Conservation (phyloP, 2,888 invertebrate species). For the Macaria notata region DNA sequence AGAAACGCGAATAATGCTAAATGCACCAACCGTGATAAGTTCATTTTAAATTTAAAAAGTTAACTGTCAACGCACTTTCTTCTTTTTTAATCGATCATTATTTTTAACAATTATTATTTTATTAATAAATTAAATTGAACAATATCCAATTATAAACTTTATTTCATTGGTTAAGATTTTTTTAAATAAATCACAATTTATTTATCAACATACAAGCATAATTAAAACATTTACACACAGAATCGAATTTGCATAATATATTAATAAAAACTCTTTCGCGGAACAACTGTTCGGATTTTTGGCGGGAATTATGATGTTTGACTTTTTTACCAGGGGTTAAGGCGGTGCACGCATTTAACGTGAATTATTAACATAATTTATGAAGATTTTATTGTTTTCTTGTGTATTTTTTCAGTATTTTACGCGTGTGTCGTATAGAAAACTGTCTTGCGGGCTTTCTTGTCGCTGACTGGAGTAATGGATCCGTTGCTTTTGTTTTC, state of each 20-base stretch:
- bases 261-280: constrained; percentile 4
- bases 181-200: too few relatives aligned
- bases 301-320: constrained; percentile 12
- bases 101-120: too few relatives aligned
- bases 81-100: too few relatives aligned
- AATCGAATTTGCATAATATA: constrained; percentile 10
- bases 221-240: not conserved
- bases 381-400: constrained; percentile 2
- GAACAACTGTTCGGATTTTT: not conserved
- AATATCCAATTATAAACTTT: not conserved
- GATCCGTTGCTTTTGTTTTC: constrained; percentile 77
- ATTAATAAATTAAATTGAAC: constrained; percentile 4
- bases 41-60: constrained; percentile 45
- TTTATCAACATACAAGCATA: not conserved
- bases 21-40: constrained; percentile 37
- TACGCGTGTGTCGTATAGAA: constrained; percentile 44
- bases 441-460: constrained; percentile 68
- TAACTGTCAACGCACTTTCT: constrained; percentile 17
- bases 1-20: constrained; percentile 66
- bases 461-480: constrained; percentile 73
- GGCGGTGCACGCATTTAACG: not conserved
- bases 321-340: constrained; percentile 15
- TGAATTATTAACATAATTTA: not conserved
- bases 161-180: too few relatives aligned
- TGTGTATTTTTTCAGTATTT: constrained; percentile 12